A percentile compares a stretch with the other conserved stretches of the same genome.
Evolutionary conservation across 2,888 invertebrate species (phyloP).

Genomic region (Electrophaes corylata): DNA sequence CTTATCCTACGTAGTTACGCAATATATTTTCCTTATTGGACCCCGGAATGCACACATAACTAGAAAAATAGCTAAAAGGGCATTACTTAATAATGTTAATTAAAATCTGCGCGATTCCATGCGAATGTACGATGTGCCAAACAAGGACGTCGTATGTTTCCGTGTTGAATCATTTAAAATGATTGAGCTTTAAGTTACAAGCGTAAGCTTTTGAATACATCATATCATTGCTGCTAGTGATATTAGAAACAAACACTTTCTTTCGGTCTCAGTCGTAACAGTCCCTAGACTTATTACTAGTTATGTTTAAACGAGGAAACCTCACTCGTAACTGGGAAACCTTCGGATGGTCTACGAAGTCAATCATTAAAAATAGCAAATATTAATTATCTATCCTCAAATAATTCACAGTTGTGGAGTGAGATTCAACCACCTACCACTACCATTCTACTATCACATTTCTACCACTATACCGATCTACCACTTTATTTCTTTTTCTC

Average conservation of each 20-base stretch:
- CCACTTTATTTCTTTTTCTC: no score
- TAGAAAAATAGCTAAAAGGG: slow-evolving; percentile 54
- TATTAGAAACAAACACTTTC: neutral
- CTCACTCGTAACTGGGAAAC: no score
- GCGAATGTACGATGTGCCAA: slow-evolving; percentile 74
- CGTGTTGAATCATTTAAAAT: slow-evolving; percentile 72
- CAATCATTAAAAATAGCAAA: no score
- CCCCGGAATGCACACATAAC: slow-evolving; percentile 28
- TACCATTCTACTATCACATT: no score
- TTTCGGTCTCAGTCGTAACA: no score
- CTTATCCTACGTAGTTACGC: neutral
- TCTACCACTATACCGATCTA: no score
- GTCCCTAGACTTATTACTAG: no score
- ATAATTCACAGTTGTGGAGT: no score
- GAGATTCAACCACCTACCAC: no score
- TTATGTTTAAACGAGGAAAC: no score
- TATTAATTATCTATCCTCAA: no score
- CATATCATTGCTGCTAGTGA: neutral
- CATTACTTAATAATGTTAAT: slow-evolving; percentile 75
- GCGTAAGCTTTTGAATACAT: slow-evolving; percentile 18
- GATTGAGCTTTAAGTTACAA: slow-evolving; percentile 43
- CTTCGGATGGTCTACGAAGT: no score
- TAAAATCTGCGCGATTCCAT: slow-evolving; percentile 68
- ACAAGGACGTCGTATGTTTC: slow-evolving; percentile 77
- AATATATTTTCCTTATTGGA: slow-evolving; percentile 14